Evolutionary conservation across 2,113 vertebrate species (phyloP).

Genomic region (Psilopogon haemacephalus): DNA sequence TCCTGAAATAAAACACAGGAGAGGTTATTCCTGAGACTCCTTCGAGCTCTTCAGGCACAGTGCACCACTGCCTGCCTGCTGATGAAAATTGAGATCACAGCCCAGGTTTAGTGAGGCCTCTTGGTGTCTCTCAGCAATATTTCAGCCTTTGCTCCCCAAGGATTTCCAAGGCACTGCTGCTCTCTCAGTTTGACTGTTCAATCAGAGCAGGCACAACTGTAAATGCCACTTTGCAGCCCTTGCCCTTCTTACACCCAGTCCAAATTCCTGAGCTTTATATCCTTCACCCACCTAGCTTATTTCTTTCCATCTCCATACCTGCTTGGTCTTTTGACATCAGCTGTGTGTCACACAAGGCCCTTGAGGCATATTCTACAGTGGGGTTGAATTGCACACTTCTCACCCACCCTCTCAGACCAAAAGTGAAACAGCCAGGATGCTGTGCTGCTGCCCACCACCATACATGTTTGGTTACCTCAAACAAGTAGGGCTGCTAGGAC

Average conservation of each 20-base stretch:
- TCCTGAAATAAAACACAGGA: constrained; percentile 79
- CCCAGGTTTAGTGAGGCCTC: not conserved
- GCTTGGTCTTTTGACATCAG: not conserved
- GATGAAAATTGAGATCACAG: not conserved
- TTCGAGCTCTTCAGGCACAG: not conserved
- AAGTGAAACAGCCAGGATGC: not conserved
- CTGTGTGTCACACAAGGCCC: not conserved
- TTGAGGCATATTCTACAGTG: not conserved
- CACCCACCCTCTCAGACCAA: not conserved
- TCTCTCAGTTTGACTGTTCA: not conserved
- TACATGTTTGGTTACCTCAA: no score
- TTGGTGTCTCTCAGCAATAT: not conserved
- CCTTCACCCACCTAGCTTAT: not conserved
- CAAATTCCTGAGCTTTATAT: not conserved
- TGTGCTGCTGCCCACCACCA: not conserved
- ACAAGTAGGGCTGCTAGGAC: not conserved
- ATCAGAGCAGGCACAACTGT: not conserved
- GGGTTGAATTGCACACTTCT: not conserved
- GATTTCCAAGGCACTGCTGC: not conserved
- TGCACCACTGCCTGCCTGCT: not conserved
- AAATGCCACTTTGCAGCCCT: not conserved
- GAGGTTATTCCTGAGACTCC: not conserved
- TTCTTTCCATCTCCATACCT: not conserved
- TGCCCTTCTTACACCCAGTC: not conserved
- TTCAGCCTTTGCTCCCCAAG: not conserved